phyloP scores from a whole-genome alignment of 1,140 invertebrate genomes.

The Tribolium madens region DNA sequence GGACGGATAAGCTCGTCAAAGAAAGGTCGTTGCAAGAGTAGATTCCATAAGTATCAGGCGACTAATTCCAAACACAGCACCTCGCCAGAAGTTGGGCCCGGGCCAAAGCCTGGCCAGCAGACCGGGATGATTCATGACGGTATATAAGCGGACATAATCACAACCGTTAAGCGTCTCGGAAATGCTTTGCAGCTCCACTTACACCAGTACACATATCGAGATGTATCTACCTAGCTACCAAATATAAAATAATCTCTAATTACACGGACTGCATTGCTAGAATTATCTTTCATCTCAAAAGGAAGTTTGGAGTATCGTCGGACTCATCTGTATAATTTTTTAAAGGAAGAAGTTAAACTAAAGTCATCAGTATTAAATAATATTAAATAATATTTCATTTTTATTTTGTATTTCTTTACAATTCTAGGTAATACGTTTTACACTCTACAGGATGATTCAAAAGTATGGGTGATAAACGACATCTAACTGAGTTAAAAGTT shows the following conservation, averaged over 20 bases:
- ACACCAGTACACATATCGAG: slow-evolving; percentile 4
- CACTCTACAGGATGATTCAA: no score
- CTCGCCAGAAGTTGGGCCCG: slow-evolving; percentile 21
- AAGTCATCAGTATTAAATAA: no score
- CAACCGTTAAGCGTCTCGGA: slow-evolving; percentile 33
- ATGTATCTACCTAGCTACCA: not conserved
- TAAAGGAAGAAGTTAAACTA: no score
- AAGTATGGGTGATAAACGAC: no score
- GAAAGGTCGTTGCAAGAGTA: not conserved
- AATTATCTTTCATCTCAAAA: no score
- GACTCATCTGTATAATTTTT: no score
- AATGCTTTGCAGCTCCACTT: slow-evolving; percentile 12
- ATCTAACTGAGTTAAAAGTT: no score
- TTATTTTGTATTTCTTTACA: no score
- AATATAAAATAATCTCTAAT: not conserved
- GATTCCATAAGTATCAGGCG: not conserved
- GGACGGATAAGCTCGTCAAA: not conserved
- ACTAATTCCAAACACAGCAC: slow-evolving; percentile 24
- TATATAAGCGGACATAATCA: slow-evolving; percentile 40
- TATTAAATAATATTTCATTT: no score
- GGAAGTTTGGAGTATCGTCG: no score
- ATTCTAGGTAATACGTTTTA: no score
- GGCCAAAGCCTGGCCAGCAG: slow-evolving; percentile 29
- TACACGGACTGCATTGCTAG: not conserved
- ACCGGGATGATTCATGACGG: slow-evolving; percentile 38